phyloP scores from a whole-genome alignment of 2,113 vertebrate species.

The Ameiurus melas region DNA sequence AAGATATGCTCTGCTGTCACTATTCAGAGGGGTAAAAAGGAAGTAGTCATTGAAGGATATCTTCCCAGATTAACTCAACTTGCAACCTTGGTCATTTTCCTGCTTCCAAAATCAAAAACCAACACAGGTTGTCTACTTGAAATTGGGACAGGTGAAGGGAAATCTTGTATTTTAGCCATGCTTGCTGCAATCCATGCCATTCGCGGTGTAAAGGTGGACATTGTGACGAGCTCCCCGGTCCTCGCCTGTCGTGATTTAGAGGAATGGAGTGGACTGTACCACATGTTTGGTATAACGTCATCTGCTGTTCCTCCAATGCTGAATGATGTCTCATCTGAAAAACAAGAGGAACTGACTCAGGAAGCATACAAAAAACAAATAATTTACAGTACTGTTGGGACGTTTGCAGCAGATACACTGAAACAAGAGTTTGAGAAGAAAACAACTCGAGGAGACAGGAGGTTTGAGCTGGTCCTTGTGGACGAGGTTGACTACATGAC shows the following conservation, averaged over 20 bases:
- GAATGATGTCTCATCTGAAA: too few relatives aligned
- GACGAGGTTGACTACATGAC: constrained; percentile 62
- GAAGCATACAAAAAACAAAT: constrained; percentile 46
- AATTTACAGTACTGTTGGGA: constrained; percentile 49
- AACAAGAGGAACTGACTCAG: constrained; percentile 7
- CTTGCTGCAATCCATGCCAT: constrained; percentile 51
- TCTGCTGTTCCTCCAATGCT: too few relatives aligned
- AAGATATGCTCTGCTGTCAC: constrained; percentile 39
- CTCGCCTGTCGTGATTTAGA: too few relatives aligned
- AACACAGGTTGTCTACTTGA: constrained; percentile 51
- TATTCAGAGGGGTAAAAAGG: too few relatives aligned
- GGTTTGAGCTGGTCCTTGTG: constrained; percentile 55
- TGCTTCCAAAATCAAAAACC: constrained; percentile 23
- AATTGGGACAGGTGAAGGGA: constrained; percentile 56
- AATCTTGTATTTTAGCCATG: constrained; percentile 55
- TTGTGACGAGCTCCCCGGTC: constrained; percentile 54
- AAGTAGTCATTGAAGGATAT: too few relatives aligned
- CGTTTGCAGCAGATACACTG: constrained; percentile 50
- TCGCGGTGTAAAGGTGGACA: constrained; percentile 47
- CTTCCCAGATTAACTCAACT: too few relatives aligned
- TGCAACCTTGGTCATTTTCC: constrained; percentile 48
- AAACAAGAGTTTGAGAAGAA: constrained; percentile 54
- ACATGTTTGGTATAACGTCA: too few relatives aligned
- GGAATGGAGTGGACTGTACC: too few relatives aligned
- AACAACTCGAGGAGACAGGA: constrained; percentile 35